These are phyloP conservation scores for Delia radicum DNA, from an alignment of 1,140 invertebrate species.

Conservation along the genomic window DNA sequence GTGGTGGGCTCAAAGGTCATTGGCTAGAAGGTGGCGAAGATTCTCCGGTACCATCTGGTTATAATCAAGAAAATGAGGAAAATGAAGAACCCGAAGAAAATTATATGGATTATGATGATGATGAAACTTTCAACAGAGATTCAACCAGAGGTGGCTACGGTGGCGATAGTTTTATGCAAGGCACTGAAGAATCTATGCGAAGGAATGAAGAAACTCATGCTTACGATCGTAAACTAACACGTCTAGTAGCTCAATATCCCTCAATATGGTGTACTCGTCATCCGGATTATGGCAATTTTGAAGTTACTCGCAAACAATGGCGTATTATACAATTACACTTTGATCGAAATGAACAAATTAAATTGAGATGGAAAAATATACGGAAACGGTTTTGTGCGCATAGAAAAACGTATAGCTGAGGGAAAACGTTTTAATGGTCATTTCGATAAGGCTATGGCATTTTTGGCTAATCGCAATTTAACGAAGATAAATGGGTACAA, in stretches of 20 bases:
- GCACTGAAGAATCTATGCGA: slow-evolving; percentile 38
- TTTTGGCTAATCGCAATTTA: slow-evolving; percentile 44
- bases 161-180: slow-evolving; percentile 36
- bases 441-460: slow-evolving; percentile 52
- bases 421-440: slow-evolving; percentile 53
- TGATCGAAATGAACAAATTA: slow-evolving; percentile 45
- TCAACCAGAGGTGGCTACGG: slow-evolving; percentile 28
- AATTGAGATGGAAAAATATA: slow-evolving; percentile 50
- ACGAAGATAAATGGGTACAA: slow-evolving; percentile 37
- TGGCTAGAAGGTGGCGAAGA: slow-evolving; percentile 5
- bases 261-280: slow-evolving; percentile 50
- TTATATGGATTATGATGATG: slow-evolving; percentile 27
- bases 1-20: not conserved
- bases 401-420: slow-evolving; percentile 41
- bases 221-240: slow-evolving; percentile 46
- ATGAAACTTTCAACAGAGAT: slow-evolving; percentile 27
- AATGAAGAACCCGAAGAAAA: slow-evolving; percentile 26
- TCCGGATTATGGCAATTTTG: slow-evolving; percentile 49
- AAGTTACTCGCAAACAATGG: slow-evolving; percentile 49
- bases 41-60: not conserved
- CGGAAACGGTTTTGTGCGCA: slow-evolving; percentile 47
- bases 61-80: slow-evolving; percentile 34
- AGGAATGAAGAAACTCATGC: slow-evolving; percentile 49
- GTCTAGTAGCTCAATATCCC: slow-evolving; percentile 44
- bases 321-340: slow-evolving; percentile 46